These are phyloP conservation scores for Ricordea florida DNA, from an alignment of 92 coral and sea anemone species.

Conservation along the genomic window DNA sequence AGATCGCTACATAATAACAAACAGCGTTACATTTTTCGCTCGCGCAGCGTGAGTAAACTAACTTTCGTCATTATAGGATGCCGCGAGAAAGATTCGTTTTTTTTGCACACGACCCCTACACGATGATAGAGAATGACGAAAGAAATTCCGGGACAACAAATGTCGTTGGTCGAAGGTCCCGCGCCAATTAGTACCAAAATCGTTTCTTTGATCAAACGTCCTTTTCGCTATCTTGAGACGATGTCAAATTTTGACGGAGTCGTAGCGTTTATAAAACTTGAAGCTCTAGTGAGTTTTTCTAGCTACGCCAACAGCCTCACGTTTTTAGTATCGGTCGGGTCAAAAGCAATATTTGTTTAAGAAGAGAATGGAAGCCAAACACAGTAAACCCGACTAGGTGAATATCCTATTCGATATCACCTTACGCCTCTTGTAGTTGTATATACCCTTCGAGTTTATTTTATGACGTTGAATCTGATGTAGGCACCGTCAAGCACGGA, in stretches of 20 bases:
- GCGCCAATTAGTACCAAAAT: too few relatives aligned
- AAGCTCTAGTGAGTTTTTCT: too few relatives aligned
- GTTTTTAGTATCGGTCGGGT: neutral
- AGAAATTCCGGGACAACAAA: too few relatives aligned
- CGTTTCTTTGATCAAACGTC: too few relatives aligned
- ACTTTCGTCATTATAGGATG: neutral
- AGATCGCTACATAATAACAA: neutral
- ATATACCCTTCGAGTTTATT: too few relatives aligned
- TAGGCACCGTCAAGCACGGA: too few relatives aligned
- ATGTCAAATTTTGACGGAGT: neutral
- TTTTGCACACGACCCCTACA: neutral
- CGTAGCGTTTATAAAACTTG: too few relatives aligned
- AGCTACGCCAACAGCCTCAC: neutral
- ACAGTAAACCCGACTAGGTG: neutral
- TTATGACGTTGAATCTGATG: too few relatives aligned
- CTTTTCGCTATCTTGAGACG: neutral
- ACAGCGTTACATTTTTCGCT: neutral
- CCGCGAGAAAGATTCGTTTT: constrained; percentile 8
- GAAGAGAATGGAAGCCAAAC: neutral
- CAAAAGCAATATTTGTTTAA: constrained; percentile 1
- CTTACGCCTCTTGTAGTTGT: too few relatives aligned
- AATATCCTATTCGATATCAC: constrained; percentile 44
- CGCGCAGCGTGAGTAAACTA: neutral
- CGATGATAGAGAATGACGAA: neutral
- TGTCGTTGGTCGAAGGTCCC: too few relatives aligned